Percentiles rank a stretch among this genome's conserved stretches.
Conservation (phyloP, 1,140 invertebrate species). For the Listronotus oregonensis region DNA sequence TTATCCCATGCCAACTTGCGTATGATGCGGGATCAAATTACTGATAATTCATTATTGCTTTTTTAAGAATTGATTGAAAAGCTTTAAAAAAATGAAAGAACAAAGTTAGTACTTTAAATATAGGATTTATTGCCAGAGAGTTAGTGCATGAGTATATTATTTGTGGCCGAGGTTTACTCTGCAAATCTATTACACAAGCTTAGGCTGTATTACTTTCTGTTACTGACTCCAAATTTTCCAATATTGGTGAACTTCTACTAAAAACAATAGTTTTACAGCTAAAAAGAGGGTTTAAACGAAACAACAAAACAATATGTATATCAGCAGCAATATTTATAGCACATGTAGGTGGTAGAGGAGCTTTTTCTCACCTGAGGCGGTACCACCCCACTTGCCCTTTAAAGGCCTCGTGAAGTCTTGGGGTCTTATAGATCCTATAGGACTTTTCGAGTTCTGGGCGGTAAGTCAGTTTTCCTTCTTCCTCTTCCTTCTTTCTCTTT, state of each 20-base stretch:
- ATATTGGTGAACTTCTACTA: conserved; percentile 93
- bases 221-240: conserved; percentile 97
- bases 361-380: no score
- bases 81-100: conserved; percentile 99
- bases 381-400: no score
- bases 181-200: conserved; percentile 93
- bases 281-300: conserved; percentile 87
- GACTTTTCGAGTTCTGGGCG: no score
- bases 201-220: conserved; percentile 94
- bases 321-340: conserved; percentile 92
- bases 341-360: conserved; percentile 93
- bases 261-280: conserved; percentile 94
- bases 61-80: conserved; percentile 98
- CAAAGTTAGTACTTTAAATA: conserved; percentile 96
- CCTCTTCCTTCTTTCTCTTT: no score
- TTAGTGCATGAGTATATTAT: conserved; percentile 95
- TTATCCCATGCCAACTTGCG: conserved; percentile 95
- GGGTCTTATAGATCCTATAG: no score
- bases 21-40: conserved; percentile 93
- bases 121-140: conserved; percentile 89
- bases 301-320: conserved; percentile 92
- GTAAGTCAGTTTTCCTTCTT: no score
- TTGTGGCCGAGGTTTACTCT: conserved; percentile 88
- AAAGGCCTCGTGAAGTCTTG: no score
- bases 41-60: conserved; percentile 90